These are phyloP conservation scores for Tiliqua scincoides DNA, from an alignment of 2,113 vertebrate species.

Conservation along the genomic window DNA sequence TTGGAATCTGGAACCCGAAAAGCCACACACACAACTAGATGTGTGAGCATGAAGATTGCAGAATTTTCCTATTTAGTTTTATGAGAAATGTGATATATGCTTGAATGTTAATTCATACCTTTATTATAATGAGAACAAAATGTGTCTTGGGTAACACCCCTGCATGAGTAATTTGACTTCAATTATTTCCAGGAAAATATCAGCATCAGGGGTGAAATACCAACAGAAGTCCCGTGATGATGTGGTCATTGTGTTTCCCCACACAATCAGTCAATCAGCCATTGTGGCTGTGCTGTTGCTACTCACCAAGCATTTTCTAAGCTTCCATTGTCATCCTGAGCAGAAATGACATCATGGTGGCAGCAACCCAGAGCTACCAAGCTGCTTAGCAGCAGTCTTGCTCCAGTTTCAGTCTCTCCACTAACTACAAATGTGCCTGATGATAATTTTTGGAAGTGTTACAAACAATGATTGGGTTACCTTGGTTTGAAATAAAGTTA, in stretches of 20 bases:
- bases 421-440: neutral
- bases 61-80: neutral
- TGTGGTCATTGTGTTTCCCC: conserved; percentile 24
- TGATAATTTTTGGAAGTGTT: neutral
- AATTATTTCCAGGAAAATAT: neutral
- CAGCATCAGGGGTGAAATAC: neutral
- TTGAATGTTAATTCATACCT: conserved; percentile 9
- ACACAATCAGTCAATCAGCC: neutral
- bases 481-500: neutral
- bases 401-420: neutral
- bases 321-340: conserved; percentile 56
- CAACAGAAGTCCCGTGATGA: neutral
- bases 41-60: neutral
- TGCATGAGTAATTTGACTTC: neutral
- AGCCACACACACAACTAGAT: neutral
- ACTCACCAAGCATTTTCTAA: conserved; percentile 64
- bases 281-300: conserved; percentile 33
- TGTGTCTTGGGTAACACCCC: neutral
- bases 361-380: conserved; percentile 40
- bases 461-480: neutral
- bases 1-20: too few species aligned
- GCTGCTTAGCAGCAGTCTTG: neutral
- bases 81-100: neutral
- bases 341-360: conserved; percentile 62
- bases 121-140: neutral